Base-by-base conservation (phyloP, 1,140 invertebrate genomes). In the Lithobius niger region DNA sequence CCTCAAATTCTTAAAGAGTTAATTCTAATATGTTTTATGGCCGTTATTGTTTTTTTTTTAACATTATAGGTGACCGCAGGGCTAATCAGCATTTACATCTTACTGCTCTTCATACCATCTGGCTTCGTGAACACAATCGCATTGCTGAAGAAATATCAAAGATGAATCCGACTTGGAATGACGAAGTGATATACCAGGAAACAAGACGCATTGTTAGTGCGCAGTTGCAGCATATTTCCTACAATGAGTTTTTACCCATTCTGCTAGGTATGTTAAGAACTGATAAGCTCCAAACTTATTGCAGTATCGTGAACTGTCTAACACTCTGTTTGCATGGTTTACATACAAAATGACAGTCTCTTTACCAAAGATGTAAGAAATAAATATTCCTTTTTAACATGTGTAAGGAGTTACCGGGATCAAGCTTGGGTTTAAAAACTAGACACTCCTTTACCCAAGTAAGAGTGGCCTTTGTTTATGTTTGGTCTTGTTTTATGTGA, bases 201-300 rank as follows among this genome's bases (percentile, higher is more conserved):
- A 76, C 87, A 0, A 74, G 90, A 54, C 78, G 81, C 58, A 88
- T 95, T 43, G 57, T 72, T 22, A 74, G 72, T 26, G 76, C 75
- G 18, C 49, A 68, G 43, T 69, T 81, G 57, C 80, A 82, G 60
- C 79, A 81, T 64, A 80, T 82, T 42, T 79, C 77, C 10, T 82
- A 78, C 61, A 72, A 70, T 56, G 71, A 73, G 58, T 73, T 67
- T 55, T 58, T 73, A 19, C 71, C 71, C n/a, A 59, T 70, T 21
- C 58, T 73, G 47, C 51, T 73, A 1, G 70, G 70, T 65, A 58
- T 10, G 49, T 10, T 10, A 36, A 36, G 31, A 36, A 36, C 31
- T 6, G n/a, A n/a, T 36, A 36, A 36, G n/a, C 31, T n/a, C n/a
- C n/a, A n/a, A n/a, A n/a, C n/a, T n/a, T n/a, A n/a, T n/a, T n/a